phyloP scores from a whole-genome alignment of 2,888 invertebrate species.

The Drosophila pseudotakahashii region DNA sequence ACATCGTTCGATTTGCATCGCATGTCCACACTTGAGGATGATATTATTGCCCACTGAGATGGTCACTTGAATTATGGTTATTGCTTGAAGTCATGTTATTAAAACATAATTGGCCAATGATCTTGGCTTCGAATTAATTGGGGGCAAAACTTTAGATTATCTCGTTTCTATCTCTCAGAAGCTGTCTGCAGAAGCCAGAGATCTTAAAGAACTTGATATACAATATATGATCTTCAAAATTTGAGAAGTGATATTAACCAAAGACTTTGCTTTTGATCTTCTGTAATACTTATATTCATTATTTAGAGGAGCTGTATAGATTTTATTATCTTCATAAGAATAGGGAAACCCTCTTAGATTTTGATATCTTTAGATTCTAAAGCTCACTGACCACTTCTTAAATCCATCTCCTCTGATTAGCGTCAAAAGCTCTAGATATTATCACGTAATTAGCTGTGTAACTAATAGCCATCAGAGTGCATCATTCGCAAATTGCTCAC shows the following conservation, averaged over 20 bases:
- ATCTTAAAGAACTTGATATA: background rate
- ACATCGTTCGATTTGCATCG: constrained; percentile 1
- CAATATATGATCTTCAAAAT: background rate
- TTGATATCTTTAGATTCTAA: background rate
- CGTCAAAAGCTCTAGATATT: constrained; percentile 14
- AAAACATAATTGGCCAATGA: constrained; percentile 28
- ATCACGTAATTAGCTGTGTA: constrained; percentile 13
- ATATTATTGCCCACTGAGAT: constrained; percentile 4
- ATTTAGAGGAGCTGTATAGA: too few species aligned
- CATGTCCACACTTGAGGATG: constrained; percentile 24
- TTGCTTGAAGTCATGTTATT: constrained; percentile 10
- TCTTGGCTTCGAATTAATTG: constrained; percentile 25
- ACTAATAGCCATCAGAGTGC: constrained; percentile 30
- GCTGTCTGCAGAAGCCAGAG: background rate
- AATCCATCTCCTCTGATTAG: background rate
- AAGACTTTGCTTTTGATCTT: background rate
- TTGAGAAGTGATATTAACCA: background rate
- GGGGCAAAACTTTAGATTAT: constrained; percentile 3
- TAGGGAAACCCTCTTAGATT: too few species aligned
- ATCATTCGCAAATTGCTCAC: constrained; percentile 22
- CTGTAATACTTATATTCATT: too few species aligned
- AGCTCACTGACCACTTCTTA: constrained; percentile 1
- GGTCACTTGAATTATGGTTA: constrained; percentile 11
- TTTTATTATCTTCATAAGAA: too few species aligned
- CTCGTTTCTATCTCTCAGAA: background rate